Evolutionary conservation across 1,140 invertebrate genomes (phyloP).

Genomic region (Cotesia glomerata): DNA sequence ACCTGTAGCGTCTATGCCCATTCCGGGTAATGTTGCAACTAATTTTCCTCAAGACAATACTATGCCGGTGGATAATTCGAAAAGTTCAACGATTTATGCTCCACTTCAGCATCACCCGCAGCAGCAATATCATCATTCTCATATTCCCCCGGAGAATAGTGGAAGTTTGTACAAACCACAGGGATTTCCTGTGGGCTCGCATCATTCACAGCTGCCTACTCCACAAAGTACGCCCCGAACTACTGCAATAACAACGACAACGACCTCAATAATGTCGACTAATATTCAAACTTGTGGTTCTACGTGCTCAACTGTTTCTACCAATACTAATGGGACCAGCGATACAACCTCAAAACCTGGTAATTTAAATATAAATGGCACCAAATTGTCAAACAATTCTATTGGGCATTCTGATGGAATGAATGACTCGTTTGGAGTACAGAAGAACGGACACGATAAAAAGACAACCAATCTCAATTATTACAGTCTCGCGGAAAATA

Average conservation of each 20-base stretch:
- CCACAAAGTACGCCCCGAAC: background rate
- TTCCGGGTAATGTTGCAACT: background rate
- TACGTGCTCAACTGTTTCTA: background rate
- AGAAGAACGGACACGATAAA: conserved; percentile 15
- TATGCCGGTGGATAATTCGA: conserved; percentile 29
- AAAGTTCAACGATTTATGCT: conserved; percentile 32
- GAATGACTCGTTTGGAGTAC: background rate
- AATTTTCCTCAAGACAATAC: conserved; percentile 2
- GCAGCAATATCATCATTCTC: conserved; percentile 46
- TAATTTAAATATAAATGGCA: conserved; percentile 16
- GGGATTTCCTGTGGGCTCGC: conserved; percentile 39
- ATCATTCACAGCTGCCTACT: conserved; percentile 29
- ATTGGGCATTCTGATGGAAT: background rate
- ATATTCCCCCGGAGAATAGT: conserved; percentile 50
- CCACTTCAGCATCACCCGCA: conserved; percentile 43
- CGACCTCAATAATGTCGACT: too few relatives aligned
- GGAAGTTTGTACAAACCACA: conserved; percentile 52
- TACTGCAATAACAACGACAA: background rate
- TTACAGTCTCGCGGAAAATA: conserved; percentile 33
- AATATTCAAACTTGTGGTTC: too few relatives aligned
- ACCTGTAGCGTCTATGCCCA: too few relatives aligned
- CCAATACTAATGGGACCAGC: background rate
- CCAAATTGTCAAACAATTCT: background rate
- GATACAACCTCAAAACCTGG: background rate
- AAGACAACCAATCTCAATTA: conserved; percentile 31